These are phyloP conservation scores for Cardiocondyla obscurior DNA, from an alignment of 1,140 invertebrate species.

Conservation along the genomic window DNA sequence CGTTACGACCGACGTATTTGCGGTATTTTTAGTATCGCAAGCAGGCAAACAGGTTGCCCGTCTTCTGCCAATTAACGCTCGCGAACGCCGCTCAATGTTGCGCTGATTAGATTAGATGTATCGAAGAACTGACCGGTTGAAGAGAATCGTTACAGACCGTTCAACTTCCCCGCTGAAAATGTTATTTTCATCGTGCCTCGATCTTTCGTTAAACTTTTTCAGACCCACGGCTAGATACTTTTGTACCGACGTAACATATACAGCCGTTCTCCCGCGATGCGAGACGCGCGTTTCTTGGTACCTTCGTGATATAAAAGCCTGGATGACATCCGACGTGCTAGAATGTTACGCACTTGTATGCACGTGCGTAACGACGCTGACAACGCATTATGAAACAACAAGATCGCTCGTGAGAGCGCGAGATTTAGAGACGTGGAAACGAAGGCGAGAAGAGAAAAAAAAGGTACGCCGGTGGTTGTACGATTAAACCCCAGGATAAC, in stretches of 20 bases:
- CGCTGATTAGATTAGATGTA: background rate
- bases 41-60: background rate
- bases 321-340: background rate
- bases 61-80: slow-evolving; percentile 1
- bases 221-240: background rate
- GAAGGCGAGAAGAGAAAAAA: background rate
- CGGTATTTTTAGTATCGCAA: slow-evolving; percentile 17
- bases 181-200: background rate
- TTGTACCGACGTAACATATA: background rate
- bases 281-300: background rate
- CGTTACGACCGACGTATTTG: slow-evolving; percentile 6
- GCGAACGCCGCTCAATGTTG: background rate
- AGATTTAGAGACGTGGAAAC: slow-evolving; percentile 25
- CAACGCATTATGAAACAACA: slow-evolving; percentile 34
- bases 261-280: background rate
- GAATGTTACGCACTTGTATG: background rate
- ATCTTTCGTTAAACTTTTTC: background rate
- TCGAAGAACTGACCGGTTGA: background rate
- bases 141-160: slow-evolving; percentile 5
- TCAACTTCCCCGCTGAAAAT: background rate
- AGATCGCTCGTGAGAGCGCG: background rate
- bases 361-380: background rate
- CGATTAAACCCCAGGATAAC: slow-evolving; percentile 66
- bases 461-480: slow-evolving; percentile 42
- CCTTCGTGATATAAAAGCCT: background rate